A percentile compares a stretch with the other conserved stretches of the same genome.
phyloP scores from a whole-genome alignment of 2,113 vertebrate genomes.

The Accipiter cooperii region DNA sequence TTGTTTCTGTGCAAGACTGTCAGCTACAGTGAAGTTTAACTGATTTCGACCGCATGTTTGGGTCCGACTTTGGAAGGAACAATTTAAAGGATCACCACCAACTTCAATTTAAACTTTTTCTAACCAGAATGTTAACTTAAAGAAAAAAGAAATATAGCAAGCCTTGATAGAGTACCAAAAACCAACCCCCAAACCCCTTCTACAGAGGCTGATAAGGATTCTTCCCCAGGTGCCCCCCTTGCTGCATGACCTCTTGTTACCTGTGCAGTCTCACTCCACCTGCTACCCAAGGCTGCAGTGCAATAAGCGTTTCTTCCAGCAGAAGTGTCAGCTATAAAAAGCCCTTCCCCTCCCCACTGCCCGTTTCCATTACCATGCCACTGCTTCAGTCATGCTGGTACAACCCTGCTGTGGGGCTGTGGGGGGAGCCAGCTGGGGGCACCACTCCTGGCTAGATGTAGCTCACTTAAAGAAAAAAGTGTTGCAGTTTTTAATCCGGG shows the following conservation, averaged over 20 bases:
- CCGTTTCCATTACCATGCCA: constrained; percentile 3
- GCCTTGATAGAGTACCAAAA: background rate
- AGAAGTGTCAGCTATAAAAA: constrained; percentile 61
- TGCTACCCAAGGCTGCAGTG: background rate
- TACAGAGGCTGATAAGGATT: background rate
- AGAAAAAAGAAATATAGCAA: background rate
- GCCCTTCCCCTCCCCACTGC: constrained; percentile 14
- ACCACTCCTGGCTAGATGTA: background rate
- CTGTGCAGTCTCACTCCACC: constrained; percentile 37
- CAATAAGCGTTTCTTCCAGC: constrained; percentile 8
- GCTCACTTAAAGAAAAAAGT: background rate
- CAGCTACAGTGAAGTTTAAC: background rate
- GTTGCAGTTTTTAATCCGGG: background rate
- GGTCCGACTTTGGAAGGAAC: background rate
- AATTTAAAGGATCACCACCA: background rate
- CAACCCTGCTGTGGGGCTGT: background rate
- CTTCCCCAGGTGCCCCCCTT: background rate
- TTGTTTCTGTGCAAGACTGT: background rate
- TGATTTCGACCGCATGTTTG: background rate
- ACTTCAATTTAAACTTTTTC: background rate
- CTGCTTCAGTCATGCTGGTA: background rate
- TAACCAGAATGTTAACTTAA: background rate
- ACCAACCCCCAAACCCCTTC: background rate
- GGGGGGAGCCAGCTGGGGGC: background rate
- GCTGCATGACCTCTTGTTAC: constrained; percentile 18